phyloP scores from a whole-genome alignment of 2,888 invertebrate species.

The Micoletzkya japonica region DNA sequence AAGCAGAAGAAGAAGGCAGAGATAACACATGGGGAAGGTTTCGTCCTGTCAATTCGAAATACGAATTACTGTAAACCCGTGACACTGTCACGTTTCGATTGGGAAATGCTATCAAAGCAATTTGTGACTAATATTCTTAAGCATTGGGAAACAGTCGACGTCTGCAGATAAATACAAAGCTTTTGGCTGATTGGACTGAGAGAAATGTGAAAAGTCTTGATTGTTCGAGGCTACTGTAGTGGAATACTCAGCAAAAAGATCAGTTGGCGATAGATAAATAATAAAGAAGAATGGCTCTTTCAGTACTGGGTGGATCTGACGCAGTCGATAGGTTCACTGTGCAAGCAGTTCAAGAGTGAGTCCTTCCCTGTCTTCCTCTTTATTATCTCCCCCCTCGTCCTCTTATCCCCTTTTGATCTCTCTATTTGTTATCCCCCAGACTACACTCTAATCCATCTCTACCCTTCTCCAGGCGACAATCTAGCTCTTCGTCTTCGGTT shows the following conservation, averaged over 20 bases:
- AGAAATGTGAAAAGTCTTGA: too few species aligned
- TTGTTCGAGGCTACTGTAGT: too few species aligned
- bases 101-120: too few species aligned
- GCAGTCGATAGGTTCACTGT: conserved; percentile 74
- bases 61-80: too few species aligned
- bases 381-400: not conserved
- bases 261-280: too few species aligned
- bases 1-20: conserved; percentile 1
- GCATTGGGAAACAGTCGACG: too few species aligned
- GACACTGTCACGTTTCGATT: too few species aligned
- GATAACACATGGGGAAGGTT: not conserved
- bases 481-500: conserved; percentile 91
- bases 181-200: too few species aligned
- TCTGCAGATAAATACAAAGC: too few species aligned
- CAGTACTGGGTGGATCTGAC: conserved; percentile 93
- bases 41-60: too few species aligned
- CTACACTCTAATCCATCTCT: not conserved
- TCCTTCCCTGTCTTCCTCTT: conserved; percentile 8
- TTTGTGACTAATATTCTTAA: too few species aligned
- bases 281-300: conserved; percentile 65
- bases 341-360: conserved; percentile 88
- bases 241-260: too few species aligned
- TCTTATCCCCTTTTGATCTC: not conserved
- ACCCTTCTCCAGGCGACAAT: conserved; percentile 47
- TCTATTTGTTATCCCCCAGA: not conserved